phyloP scores from a whole-genome alignment of 1,140 invertebrate genomes.

The Diorhabda sublineata region DNA sequence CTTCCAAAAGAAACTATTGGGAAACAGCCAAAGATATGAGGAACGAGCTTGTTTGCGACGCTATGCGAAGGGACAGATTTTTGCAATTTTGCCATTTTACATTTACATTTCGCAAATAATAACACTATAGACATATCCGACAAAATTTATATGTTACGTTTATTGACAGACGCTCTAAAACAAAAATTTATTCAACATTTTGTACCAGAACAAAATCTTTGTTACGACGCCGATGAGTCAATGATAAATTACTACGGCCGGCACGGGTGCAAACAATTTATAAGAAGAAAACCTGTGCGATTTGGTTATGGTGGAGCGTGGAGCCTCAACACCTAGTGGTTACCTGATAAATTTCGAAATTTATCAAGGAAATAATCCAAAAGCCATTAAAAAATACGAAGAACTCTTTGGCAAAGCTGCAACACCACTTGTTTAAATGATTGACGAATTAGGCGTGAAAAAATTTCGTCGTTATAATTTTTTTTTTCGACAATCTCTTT shows the following conservation, averaged over 20 bases:
- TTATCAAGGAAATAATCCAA: slow-evolving; percentile 31
- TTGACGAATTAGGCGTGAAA: background rate
- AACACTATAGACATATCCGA: slow-evolving; percentile 11
- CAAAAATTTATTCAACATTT: slow-evolving; percentile 15
- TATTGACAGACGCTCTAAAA: slow-evolving; percentile 18
- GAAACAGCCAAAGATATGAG: slow-evolving; percentile 13
- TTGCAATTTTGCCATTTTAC: slow-evolving; percentile 6
- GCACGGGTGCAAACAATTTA: slow-evolving; percentile 34
- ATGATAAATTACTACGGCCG: slow-evolving; percentile 29
- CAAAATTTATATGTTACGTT: slow-evolving; percentile 20
- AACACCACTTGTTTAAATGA: slow-evolving; percentile 22
- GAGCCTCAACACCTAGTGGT: slow-evolving; percentile 16
- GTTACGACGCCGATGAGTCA: slow-evolving; percentile 14
- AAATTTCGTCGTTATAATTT: background rate
- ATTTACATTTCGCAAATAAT: slow-evolving; percentile 22
- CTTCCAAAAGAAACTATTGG: slow-evolving; percentile 22
- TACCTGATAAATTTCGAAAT: slow-evolving; percentile 20
- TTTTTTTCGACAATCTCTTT: slow-evolving; percentile 5
- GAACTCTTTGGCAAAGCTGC: slow-evolving; percentile 28
- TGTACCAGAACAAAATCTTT: slow-evolving; percentile 16
- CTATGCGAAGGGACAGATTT: slow-evolving; percentile 3
- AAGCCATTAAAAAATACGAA: slow-evolving; percentile 23
- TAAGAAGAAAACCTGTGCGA: slow-evolving; percentile 27
- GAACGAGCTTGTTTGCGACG: slow-evolving; percentile 3
- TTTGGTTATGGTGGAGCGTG: slow-evolving; percentile 24